Conservation (phyloP, 23 tunicate species). For the Halocynthia roretzi region DNA sequence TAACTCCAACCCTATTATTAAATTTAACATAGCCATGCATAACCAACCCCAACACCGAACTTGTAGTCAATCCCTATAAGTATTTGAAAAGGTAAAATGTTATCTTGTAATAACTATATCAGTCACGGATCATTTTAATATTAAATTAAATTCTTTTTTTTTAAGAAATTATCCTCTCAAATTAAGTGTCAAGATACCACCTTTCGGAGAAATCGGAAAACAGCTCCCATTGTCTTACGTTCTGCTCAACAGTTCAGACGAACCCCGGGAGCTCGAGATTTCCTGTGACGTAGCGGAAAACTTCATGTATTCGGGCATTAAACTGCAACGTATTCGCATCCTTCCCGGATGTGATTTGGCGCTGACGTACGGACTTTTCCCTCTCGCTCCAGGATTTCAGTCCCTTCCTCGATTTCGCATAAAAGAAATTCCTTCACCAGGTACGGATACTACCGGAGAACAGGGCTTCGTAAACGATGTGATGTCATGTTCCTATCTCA, state of each 20-base stretch:
- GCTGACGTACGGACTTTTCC: conserved; percentile 43
- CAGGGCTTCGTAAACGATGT: not conserved
- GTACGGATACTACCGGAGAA: not conserved
- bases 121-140: not conserved
- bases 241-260: conserved; percentile 40
- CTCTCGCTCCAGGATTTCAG: conserved; percentile 56
- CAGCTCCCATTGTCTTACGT: conserved; percentile 17
- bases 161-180: conserved; percentile 16
- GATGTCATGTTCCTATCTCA: conserved; percentile 18
- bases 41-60: not conserved
- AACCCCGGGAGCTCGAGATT: conserved; percentile 50
- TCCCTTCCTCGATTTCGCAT: conserved; percentile 21
- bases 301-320: conserved; percentile 84
- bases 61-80: conserved; percentile 10
- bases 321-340: conserved; percentile 40
- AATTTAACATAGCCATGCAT: no score
- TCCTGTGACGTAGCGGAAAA: conserved; percentile 40
- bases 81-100: not conserved
- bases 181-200: conserved; percentile 38
- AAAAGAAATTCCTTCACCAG: conserved; percentile 13
- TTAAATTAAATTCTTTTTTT: not conserved
- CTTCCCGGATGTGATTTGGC: conserved; percentile 40
- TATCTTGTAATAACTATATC: not conserved
- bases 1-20: no score
- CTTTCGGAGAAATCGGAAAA: conserved; percentile 40